These are phyloP conservation scores for Toxotes lorentzi DNA, from an alignment of 2,797 vertebrate species.

Conservation along the genomic window DNA sequence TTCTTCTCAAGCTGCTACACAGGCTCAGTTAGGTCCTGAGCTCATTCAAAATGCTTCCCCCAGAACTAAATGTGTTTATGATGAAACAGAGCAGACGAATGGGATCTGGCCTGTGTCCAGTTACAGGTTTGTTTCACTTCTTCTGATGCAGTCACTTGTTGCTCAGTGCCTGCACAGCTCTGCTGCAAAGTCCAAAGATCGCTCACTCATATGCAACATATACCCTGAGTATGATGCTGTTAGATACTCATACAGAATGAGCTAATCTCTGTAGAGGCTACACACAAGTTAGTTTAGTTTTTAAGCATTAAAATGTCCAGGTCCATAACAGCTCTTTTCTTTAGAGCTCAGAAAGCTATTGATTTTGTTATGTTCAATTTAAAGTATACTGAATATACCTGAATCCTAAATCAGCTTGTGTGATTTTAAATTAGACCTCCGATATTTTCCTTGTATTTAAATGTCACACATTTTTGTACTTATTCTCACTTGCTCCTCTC, in stretches of 20 bases:
- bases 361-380: not conserved
- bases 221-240: slow-evolving; percentile 9
- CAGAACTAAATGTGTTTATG: not conserved
- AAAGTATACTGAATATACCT: not conserved
- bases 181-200: slow-evolving; percentile 18
- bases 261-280: not conserved
- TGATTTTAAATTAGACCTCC: not conserved
- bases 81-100: not conserved
- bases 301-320: not conserved
- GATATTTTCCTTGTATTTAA: not conserved
- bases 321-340: slow-evolving; percentile 8
- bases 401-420: not conserved
- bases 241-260: not conserved
- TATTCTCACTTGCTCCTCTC: slow-evolving; percentile 13
- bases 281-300: not conserved
- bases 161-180: slow-evolving; percentile 1
- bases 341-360: not conserved
- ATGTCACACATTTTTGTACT: not conserved
- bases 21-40: not conserved
- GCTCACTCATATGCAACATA: slow-evolving; percentile 4
- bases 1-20: not conserved
- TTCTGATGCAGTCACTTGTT: slow-evolving; percentile 26
- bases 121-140: slow-evolving; percentile 3
- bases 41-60: slow-evolving; percentile 6
- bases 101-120: slow-evolving; percentile 2